Conservation (phyloP, 2,797 vertebrate species). For the Percopsis omiscomaycus region DNA sequence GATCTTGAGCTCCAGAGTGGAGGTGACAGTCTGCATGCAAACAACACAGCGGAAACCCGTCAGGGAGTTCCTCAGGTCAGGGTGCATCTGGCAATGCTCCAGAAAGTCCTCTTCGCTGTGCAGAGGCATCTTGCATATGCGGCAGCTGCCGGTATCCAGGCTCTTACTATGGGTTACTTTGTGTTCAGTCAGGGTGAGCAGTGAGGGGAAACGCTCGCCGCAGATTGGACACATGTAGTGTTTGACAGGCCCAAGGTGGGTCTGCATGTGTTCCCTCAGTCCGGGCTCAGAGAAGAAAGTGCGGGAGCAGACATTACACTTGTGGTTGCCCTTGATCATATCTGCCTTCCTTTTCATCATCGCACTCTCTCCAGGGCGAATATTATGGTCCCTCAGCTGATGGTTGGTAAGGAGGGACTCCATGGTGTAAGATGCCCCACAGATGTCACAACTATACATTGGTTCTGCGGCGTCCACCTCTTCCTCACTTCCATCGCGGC, state of each 20-base stretch:
- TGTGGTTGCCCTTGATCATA: constrained; percentile 97
- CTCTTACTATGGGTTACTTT: constrained; percentile 99
- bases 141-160: constrained; percentile 96
- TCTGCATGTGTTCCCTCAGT: constrained; percentile 98
- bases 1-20: constrained; percentile 98
- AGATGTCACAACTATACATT: constrained; percentile 97
- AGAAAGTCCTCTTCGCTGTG: constrained; percentile 98
- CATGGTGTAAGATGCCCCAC: constrained; percentile 98
- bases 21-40: constrained; percentile 99
- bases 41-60: constrained; percentile 98
- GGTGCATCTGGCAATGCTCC: constrained; percentile 99
- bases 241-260: constrained; percentile 97
- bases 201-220: constrained; percentile 95
- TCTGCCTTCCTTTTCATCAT: constrained; percentile 95
- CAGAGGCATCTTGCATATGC: constrained; percentile 98
- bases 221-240: constrained; percentile 99
- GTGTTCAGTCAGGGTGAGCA: constrained; percentile 98
- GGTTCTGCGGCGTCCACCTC: constrained; percentile 92
- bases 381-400: constrained; percentile 97
- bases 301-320: constrained; percentile 97
- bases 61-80: constrained; percentile 96
- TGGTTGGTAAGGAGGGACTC: constrained; percentile 96
- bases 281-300: constrained; percentile 98
- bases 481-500: constrained; percentile 92
- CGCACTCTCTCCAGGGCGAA: constrained; percentile 94